Base-by-base conservation (phyloP, 2,797 vertebrate species). In the Eidolon dupreanum region DNA sequence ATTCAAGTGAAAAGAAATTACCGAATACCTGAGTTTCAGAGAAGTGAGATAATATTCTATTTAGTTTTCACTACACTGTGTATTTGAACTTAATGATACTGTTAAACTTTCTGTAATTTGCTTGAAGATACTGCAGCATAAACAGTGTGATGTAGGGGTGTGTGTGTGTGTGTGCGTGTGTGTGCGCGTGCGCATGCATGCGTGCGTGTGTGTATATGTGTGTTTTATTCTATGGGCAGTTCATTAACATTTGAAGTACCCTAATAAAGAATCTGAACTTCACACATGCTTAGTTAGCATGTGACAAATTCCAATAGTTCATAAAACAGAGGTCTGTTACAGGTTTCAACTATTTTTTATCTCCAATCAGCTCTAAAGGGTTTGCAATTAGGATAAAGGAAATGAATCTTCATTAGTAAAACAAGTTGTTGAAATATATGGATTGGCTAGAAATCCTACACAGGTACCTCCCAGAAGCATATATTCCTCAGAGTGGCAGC, bases 321-420 rank as follows among this genome's bases (percentile, higher is more conserved):
- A 57, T 73, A 63, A 36, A 28, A 41, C 43, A 74, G 33, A 85
- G 53, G 38, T 65, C 43, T 79, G 7, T 61, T 53, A 41, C 1
- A 66, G 36, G 16, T 28, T 89, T 61, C 26, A 53, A 24, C 24
- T 70, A 49, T 73, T 66, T 88, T 88, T 53, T 49, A 89, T 84
- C 38, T 79, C 51, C 31, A 63, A 33, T 53, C 70, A 55, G 63
- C 28, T 41, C 26, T 77, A 63, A 77, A 57, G 22, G 57, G 26
- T 70, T 71, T 83, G 38, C 49, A 68, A 43, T 63, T 63, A 83
- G 63, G 70, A 55, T 70, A 83, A 84, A 33, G 38, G 26, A 51
- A 88, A 51, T 96, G 33, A 51, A 46, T 86, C 92, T 93, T 97
- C 33, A 38, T 8, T 59, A 61, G 65, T 63, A 81, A 93, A 66